A percentile compares a stretch with the other conserved stretches of the same genome.
Evolutionary conservation across 2,888 invertebrate genomes (phyloP).

Genomic region (Campopleginae sp.): DNA sequence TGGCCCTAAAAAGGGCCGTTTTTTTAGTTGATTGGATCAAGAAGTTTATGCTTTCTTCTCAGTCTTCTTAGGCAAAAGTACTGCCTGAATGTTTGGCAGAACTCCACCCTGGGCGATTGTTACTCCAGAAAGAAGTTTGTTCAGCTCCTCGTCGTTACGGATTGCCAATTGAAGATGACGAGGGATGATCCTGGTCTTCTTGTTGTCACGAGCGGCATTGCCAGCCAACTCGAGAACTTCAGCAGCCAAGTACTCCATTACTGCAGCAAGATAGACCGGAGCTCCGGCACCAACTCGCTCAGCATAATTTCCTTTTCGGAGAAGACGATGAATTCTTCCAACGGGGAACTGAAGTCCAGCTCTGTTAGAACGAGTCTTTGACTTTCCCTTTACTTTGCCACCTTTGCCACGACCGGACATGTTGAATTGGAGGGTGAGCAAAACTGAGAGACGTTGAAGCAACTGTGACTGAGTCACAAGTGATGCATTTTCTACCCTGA

Average conservation of each 20-base stretch:
- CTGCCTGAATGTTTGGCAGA: background rate
- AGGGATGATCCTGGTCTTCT: slow-evolving; percentile 85
- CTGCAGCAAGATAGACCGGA: slow-evolving; percentile 85
- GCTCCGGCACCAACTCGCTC: slow-evolving; percentile 85
- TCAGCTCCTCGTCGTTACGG: slow-evolving; percentile 8
- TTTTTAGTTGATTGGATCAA: background rate
- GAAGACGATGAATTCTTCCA: slow-evolving; percentile 86
- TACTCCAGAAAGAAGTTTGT: slow-evolving; percentile 30
- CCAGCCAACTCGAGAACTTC: slow-evolving; percentile 88
- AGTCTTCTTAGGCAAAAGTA: background rate
- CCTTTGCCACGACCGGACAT: slow-evolving; percentile 41
- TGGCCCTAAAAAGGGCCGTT: slow-evolving; percentile 9
- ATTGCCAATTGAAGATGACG: slow-evolving; percentile 84
- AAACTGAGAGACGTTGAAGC: background rate
- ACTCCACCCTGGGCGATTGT: slow-evolving; percentile 23
- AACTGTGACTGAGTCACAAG: background rate
- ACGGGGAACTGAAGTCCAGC: slow-evolving; percentile 88
- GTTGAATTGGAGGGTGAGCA: background rate
- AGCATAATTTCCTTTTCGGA: slow-evolving; percentile 88
- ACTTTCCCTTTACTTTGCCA: slow-evolving; percentile 78
- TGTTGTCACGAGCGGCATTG: slow-evolving; percentile 88
- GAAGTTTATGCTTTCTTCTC: background rate
- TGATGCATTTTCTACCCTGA: background rate
- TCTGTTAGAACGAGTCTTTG: slow-evolving; percentile 84
- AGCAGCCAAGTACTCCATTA: slow-evolving; percentile 88